Conservation (phyloP, 1,140 invertebrate species). For the Ridgeia piscesae region DNA sequence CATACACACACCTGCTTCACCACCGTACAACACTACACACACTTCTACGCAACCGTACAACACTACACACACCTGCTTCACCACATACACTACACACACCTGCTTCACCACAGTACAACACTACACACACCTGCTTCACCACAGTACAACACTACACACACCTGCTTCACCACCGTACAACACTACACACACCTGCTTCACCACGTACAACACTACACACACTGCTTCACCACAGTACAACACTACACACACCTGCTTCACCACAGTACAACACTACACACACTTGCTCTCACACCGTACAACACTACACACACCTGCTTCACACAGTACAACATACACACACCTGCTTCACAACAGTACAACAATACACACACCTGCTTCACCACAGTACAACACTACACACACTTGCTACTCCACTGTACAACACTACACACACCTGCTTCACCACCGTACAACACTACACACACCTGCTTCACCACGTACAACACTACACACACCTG, state of each 20-base stretch:
- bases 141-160: conserved; percentile 22
- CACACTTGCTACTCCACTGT: conserved; percentile 23
- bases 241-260: no score
- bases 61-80: no score
- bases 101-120: conserved; percentile 18
- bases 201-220: conserved; percentile 21
- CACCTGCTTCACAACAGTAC: conserved; percentile 21
- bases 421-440: conserved; percentile 19
- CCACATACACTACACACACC: conserved; percentile 22
- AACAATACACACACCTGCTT: conserved; percentile 17
- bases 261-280: conserved; percentile 23
- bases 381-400: conserved; percentile 23
- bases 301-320: no score
- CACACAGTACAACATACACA: no score
- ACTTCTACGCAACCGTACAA: conserved; percentile 21
- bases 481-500: no score
- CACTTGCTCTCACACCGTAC: conserved; percentile 20
- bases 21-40: no score
- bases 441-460: conserved; percentile 22
- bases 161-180: conserved; percentile 22
- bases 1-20: conserved; percentile 20
- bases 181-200: no score
- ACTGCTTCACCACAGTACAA: conserved; percentile 21
- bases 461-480: no score
- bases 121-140: conserved; percentile 20